Conservation (phyloP, 2,113 vertebrate species). For the Pangasianodon hypophthalmus region DNA sequence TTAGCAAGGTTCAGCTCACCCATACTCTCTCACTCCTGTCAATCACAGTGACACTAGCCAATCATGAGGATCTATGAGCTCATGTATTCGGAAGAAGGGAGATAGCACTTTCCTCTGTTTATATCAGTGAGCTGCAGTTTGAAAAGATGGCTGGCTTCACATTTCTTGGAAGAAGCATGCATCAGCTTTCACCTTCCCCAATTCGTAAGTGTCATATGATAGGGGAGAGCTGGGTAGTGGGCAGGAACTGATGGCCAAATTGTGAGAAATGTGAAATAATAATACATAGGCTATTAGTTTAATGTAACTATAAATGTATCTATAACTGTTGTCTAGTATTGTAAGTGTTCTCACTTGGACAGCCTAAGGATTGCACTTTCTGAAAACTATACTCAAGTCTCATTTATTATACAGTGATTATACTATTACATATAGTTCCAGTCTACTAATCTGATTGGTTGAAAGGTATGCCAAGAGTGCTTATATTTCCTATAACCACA, state of each 20-base stretch:
- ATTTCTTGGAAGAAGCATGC: neutral
- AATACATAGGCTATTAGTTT: neutral
- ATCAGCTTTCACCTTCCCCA: neutral
- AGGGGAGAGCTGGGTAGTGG: neutral
- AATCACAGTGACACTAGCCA: neutral
- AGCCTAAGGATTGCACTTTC: neutral
- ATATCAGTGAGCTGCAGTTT: neutral
- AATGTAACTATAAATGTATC: neutral
- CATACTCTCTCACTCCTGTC: neutral
- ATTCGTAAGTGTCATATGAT: neutral
- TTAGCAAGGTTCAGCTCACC: neutral
- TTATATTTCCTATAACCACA: neutral
- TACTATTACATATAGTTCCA: neutral
- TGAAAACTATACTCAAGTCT: neutral
- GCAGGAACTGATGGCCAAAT: neutral
- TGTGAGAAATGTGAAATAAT: neutral
- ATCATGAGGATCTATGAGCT: neutral
- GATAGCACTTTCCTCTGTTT: neutral
- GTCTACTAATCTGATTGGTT: neutral
- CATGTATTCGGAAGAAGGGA: neutral
- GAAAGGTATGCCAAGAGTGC: neutral
- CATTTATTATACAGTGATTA: neutral
- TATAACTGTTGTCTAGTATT: neutral
- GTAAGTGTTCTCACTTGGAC: neutral
- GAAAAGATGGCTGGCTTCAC: neutral